These are phyloP conservation scores for Neolamprologus longior DNA, from an alignment of 2,113 vertebrate species.

Conservation along the genomic window DNA sequence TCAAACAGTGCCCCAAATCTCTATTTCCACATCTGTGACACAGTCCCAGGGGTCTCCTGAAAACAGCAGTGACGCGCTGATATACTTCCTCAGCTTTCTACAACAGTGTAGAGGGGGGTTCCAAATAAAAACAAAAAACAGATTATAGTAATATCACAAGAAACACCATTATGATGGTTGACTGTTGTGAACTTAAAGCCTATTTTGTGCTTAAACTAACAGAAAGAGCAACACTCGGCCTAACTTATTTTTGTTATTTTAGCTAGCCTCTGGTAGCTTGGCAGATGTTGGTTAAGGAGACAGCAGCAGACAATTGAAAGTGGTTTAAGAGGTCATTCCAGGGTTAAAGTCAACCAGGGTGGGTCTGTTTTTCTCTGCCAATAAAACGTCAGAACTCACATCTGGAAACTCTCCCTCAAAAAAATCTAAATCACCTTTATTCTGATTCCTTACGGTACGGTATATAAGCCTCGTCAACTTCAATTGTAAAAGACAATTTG, in stretches of 20 bases:
- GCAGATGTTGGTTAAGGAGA: not conserved
- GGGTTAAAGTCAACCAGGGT: no score
- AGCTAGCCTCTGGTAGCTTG: not conserved
- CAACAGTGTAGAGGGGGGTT: not conserved
- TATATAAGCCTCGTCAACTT: no score
- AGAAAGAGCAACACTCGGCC: not conserved
- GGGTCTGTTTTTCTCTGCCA: no score
- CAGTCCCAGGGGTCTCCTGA: not conserved
- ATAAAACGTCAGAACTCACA: no score
- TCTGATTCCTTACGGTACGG: no score
- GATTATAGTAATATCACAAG: not conserved
- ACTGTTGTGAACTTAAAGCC: not conserved
- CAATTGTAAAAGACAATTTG: no score
- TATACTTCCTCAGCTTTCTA: not conserved
- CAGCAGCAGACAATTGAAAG: no score
- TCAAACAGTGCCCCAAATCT: constrained; percentile 13
- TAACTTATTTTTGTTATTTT: not conserved
- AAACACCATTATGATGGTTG: not conserved
- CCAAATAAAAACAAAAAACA: not conserved
- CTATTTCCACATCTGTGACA: constrained; percentile 23
- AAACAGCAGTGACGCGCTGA: not conserved
- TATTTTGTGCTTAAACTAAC: not conserved
- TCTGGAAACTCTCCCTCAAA: no score
- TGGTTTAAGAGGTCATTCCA: no score
- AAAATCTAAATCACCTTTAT: no score